Evolutionary conservation across 2,797 vertebrate genomes (phyloP), one percentile per base, ranked within the genome.

Genomic region (Jordanella pulchra): DNA sequence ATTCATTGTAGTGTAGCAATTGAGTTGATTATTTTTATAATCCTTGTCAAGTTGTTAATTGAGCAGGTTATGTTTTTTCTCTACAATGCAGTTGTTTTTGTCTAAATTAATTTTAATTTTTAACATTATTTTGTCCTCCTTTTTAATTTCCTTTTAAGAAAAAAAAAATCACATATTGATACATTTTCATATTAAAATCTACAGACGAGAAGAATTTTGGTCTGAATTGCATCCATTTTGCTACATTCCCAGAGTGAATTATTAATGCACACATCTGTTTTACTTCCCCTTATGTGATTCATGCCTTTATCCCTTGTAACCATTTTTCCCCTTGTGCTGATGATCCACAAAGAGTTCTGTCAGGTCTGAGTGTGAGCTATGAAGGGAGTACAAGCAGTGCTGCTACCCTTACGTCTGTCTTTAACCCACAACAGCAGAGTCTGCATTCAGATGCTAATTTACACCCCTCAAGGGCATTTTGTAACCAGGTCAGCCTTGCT

Each of bases 401-500:
- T 90, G 84, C 82, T 87, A 81, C 85, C 87, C 75, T 75, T 92
- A 82, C 81, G 80, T 81, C 81, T 77, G 85, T 93, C 90, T 93
- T 92, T 88, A 86, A 92, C 88, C 84, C 79, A 85, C 86, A 90
- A 89, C 80, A 90, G 87, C 89, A 86, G 85, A 35, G 86, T 90
- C 91, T 90, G 91, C 86, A 93, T 94, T 95, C 92, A 94, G 91
- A 94, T 92, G 93, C 89, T 94, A 93, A 94, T 95, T 93, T 85
- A 80, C 83, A 84, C 81, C 92, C 91, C 92, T 64, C 91, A 92
- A 92, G 91, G 92, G 93, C 84, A 81, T 93, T 91, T 81, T 88
- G 88, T 93, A 94, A 94, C 93, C 93, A 94, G 93, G 93, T 95
- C 93, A 95, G 89, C 89, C 86, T 93, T 92, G 91, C 92, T 93